Percentiles rank a stretch among this genome's conserved stretches.
Evolutionary conservation across 2,797 vertebrate genomes (phyloP).

Genomic region (Acanthopagrus latus): DNA sequence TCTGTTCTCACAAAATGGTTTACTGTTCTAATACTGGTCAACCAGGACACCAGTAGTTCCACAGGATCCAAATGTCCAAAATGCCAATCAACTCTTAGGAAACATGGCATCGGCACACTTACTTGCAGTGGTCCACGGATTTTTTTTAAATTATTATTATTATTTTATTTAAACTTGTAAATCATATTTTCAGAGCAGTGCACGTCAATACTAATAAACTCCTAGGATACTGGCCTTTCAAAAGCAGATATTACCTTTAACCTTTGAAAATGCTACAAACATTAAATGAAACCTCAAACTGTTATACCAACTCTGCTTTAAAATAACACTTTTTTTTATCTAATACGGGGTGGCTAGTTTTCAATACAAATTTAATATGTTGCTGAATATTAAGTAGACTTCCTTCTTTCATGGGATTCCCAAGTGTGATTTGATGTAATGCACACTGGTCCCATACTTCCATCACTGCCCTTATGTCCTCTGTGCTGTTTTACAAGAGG

Average conservation of each 20-base stretch:
- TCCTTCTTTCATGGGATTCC: slow-evolving; percentile 14
- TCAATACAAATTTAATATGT: slow-evolving; percentile 34
- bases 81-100: background rate
- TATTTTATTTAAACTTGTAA: background rate
- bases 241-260: background rate
- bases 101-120: background rate
- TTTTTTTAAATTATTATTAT: no score
- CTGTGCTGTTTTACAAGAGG: slow-evolving; percentile 31
- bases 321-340: slow-evolving; percentile 2
- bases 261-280: slow-evolving; percentile 31
- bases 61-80: background rate
- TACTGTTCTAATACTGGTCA: background rate
- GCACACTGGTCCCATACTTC: slow-evolving; percentile 24
- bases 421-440: slow-evolving; percentile 41
- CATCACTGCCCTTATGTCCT: slow-evolving; percentile 23
- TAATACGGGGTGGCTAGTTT: background rate
- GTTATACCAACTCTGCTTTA: slow-evolving; percentile 7
- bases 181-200: background rate
- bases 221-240: slow-evolving; percentile 6
- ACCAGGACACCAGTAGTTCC: background rate
- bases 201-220: background rate
- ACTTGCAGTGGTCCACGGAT: no score
- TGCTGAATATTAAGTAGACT: slow-evolving; percentile 39
- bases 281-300: slow-evolving; percentile 11
- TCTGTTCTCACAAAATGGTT: background rate